Conservation (phyloP, 1,140 invertebrate genomes). For the Panagrolaimus sp. region DNA sequence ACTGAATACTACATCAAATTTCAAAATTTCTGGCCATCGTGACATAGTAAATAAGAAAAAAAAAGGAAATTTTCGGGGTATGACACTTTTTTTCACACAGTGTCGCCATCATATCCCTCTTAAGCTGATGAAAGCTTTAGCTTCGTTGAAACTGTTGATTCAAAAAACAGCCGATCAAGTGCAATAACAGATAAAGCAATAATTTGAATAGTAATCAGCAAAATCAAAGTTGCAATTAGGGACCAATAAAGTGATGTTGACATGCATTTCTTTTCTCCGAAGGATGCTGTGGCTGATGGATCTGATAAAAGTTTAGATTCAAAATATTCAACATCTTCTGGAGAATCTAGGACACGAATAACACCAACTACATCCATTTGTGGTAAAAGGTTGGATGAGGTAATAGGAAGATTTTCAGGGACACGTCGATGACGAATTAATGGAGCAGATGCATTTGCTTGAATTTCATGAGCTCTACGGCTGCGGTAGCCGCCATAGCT, state of each 20-base stretch:
- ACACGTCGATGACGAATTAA: background rate
- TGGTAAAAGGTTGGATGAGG: slow-evolving; percentile 22
- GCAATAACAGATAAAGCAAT: slow-evolving; percentile 28
- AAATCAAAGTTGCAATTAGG: slow-evolving; percentile 24
- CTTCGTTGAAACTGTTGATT: background rate
- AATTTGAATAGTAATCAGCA: slow-evolving; percentile 33
- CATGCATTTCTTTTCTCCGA: slow-evolving; percentile 29
- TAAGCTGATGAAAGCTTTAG: too few species aligned
- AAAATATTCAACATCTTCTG: slow-evolving; percentile 40
- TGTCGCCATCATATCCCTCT: too few species aligned
- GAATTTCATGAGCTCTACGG: background rate
- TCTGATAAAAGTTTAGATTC: background rate
- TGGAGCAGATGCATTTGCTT: slow-evolving; percentile 4
- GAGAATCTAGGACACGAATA: slow-evolving; percentile 48
- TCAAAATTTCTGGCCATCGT: too few species aligned
- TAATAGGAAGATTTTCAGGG: background rate
- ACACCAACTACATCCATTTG: slow-evolving; percentile 54
- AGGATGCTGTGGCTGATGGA: background rate
- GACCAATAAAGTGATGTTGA: slow-evolving; percentile 30
- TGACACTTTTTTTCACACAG: too few species aligned
- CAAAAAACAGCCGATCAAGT: slow-evolving; percentile 24
- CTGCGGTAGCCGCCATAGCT: too few species aligned
- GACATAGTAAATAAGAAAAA: too few species aligned
- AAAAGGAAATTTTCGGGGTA: too few species aligned
- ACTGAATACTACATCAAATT: too few species aligned